Percentiles rank a stretch among this genome's conserved stretches.
phyloP scores from a whole-genome alignment of 2,888 invertebrate species.

The Drosophila testacea region DNA sequence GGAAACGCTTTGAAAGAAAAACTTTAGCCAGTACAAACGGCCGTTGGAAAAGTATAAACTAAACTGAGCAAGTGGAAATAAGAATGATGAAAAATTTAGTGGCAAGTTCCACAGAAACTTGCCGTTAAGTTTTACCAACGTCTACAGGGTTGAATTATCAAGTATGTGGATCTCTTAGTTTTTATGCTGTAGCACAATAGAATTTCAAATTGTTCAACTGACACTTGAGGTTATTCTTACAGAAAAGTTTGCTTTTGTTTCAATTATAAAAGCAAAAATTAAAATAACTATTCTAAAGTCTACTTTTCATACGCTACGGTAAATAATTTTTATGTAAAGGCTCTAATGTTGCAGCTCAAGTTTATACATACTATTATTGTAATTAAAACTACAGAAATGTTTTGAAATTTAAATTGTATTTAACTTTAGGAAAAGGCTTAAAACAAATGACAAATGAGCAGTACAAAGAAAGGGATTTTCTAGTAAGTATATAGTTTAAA shows the following conservation, averaged over 20 bases:
- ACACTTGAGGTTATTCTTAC: slow-evolving; percentile 9
- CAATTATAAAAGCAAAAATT: slow-evolving; percentile 1
- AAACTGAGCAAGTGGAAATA: slow-evolving; percentile 44
- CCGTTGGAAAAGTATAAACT: slow-evolving; percentile 10
- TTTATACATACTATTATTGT: background rate
- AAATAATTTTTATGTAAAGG: background rate
- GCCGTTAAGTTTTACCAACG: slow-evolving; percentile 52
- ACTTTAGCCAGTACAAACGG: slow-evolving; percentile 26
- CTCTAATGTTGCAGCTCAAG: background rate
- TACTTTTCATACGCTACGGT: background rate
- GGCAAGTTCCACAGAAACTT: slow-evolving; percentile 48
- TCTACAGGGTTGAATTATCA: slow-evolving; percentile 34
- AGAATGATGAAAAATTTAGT: slow-evolving; percentile 64
- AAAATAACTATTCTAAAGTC: background rate
- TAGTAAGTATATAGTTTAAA: no score
- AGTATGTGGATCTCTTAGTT: slow-evolving; percentile 39
- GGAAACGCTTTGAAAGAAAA: slow-evolving; percentile 48
- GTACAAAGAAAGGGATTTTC: no score
- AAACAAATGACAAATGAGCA: no score
- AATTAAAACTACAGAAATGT: no score
- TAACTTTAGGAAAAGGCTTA: no score
- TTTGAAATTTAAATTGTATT: no score
- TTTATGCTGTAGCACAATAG: slow-evolving; percentile 22
- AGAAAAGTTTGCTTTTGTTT: slow-evolving; percentile 1
- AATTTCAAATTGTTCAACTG: slow-evolving; percentile 15